Evolutionary conservation across 2,797 vertebrate species (phyloP).

Genomic region (Podargus strigoides): DNA sequence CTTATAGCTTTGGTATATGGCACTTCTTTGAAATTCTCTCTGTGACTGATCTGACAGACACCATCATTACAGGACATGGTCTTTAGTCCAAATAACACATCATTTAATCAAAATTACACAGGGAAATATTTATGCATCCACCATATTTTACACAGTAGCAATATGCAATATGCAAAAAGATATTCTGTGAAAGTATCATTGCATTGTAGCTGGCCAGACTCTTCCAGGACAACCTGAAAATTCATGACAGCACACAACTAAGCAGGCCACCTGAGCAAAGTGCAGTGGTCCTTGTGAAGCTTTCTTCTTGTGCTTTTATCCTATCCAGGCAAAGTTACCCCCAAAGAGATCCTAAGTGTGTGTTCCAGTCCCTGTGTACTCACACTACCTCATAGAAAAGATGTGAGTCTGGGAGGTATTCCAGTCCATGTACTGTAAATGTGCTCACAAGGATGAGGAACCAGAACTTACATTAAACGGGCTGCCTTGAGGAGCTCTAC

Average conservation of each 20-base stretch:
- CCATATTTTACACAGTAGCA: neutral
- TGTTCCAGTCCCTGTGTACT: neutral
- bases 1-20: neutral
- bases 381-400: neutral
- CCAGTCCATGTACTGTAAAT: neutral
- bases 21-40: neutral
- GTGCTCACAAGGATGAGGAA: neutral
- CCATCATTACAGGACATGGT: neutral
- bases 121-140: neutral
- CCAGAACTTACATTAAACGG: neutral
- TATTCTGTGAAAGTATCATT: neutral
- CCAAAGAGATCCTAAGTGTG: neutral
- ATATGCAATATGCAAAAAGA: neutral
- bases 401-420: neutral
- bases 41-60: neutral
- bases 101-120: neutral
- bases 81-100: neutral
- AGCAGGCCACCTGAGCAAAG: neutral
- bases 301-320: neutral
- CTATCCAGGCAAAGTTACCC: neutral
- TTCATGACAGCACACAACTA: neutral
- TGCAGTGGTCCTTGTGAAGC: neutral
- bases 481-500: neutral
- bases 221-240: neutral
- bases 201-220: neutral